A percentile compares a stretch with the other conserved stretches of the same genome.
Evolutionary conservation across 2,797 vertebrate species (phyloP).

Genomic region (Hippoglossus hippoglossus): DNA sequence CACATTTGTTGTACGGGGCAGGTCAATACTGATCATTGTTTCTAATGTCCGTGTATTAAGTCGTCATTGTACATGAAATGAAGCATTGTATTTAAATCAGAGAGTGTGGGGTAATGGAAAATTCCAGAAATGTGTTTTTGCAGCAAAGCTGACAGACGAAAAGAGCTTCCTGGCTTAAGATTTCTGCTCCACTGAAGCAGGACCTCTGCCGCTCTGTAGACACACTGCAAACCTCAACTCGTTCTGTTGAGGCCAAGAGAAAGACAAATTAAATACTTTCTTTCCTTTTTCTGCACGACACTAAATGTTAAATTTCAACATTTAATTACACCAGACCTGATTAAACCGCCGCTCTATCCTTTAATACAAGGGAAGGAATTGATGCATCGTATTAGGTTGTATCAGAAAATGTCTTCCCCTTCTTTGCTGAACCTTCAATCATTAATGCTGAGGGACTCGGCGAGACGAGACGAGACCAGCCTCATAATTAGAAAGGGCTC

Average conservation of each 20-base stretch:
- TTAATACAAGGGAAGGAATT: slow-evolving; percentile 56
- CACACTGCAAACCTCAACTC: slow-evolving; percentile 34
- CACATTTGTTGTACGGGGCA: not conserved
- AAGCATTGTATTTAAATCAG: slow-evolving; percentile 52
- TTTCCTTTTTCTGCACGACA: slow-evolving; percentile 9
- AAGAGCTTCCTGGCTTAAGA: slow-evolving; percentile 37
- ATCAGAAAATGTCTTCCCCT: slow-evolving; percentile 65
- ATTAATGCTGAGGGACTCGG: slow-evolving; percentile 47
- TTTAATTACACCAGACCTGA: slow-evolving; percentile 72
- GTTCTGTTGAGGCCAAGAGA: slow-evolving; percentile 30
- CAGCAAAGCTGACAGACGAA: slow-evolving; percentile 30
- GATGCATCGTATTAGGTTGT: slow-evolving; percentile 53
- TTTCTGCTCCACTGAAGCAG: slow-evolving; percentile 65
- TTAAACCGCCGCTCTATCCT: slow-evolving; percentile 55
- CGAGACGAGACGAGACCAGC: slow-evolving; percentile 52
- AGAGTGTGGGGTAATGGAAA: slow-evolving; percentile 27
- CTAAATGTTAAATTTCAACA: slow-evolving; percentile 66
- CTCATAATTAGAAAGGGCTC: slow-evolving; percentile 70
- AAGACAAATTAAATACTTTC: slow-evolving; percentile 40
- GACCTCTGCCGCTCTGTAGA: slow-evolving; percentile 32
- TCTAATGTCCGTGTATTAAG: slow-evolving; percentile 7
- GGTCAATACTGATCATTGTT: slow-evolving; percentile 15
- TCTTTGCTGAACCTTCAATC: slow-evolving; percentile 70
- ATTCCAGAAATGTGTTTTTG: slow-evolving; percentile 53
- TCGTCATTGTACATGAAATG: slow-evolving; percentile 26